Percentiles rank a stretch among this genome's conserved stretches.
phyloP scores from a whole-genome alignment of 2,113 vertebrate species.

The Aphelocoma coerulescens region DNA sequence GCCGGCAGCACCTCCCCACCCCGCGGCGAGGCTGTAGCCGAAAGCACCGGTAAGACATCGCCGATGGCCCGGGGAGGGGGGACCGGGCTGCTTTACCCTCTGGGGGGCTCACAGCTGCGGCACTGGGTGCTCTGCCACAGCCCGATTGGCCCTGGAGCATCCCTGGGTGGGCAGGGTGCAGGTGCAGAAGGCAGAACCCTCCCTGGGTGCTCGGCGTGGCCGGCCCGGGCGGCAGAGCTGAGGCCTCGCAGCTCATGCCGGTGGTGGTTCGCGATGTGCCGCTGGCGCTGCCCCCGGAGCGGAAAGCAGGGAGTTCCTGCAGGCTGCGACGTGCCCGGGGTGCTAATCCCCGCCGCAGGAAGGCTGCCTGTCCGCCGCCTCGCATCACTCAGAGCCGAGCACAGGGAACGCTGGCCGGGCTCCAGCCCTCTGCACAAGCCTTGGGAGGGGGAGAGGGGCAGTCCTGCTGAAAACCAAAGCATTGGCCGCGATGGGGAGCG shows the following conservation, averaged over 20 bases:
- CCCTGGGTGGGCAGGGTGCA: not conserved
- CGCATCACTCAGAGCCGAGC: not conserved
- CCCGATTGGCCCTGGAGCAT: not conserved
- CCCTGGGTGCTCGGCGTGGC: rapidly evolving
- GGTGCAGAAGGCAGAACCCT: not conserved
- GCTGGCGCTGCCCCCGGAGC: not conserved
- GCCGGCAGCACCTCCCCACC: not conserved
- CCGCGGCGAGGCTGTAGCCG: not conserved
- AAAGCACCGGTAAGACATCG: not conserved
- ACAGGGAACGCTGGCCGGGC: not conserved
- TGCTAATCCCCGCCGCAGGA: slow-evolving; percentile 36
- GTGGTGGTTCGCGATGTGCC: not conserved
- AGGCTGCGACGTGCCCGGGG: slow-evolving; percentile 41
- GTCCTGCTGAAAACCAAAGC: not conserved
- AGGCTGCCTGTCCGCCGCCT: not conserved
- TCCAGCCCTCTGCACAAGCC: not conserved
- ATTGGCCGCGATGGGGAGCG: rapidly evolving
- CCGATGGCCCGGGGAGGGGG: rapidly evolving
- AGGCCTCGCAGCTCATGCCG: not conserved
- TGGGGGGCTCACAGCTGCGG: not conserved
- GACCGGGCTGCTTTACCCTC: not conserved
- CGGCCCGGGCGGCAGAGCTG: not conserved
- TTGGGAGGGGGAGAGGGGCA: not conserved
- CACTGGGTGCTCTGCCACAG: not conserved
- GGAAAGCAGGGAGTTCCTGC: not conserved